Base-by-base conservation (phyloP, 2,797 vertebrate species). In the Iguana delicatissima region DNA sequence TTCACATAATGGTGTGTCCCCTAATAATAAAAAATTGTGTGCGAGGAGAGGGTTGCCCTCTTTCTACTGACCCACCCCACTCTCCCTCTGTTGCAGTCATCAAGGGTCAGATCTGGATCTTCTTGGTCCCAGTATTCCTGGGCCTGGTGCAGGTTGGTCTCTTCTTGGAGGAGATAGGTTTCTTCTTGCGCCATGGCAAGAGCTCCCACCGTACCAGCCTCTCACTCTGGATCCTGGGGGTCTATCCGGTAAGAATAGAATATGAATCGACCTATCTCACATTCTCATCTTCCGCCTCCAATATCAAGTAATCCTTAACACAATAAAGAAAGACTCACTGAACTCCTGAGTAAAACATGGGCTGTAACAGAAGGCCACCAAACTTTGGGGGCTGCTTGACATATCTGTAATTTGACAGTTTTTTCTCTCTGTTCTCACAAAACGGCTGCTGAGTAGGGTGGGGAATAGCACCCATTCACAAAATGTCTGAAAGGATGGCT, bases 131-230 rank as follows among this genome's bases (percentile, higher is more conserved):
- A 0, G 97, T 97, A 0, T 95, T 91, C 59, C 93, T 98, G 91
- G 96, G 95, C 14, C 69, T 96, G 24, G 92, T 98, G 46, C 91
- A 97, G 42, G 91, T 98, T 72, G 97, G 95, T 1, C 80, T 98
- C 24, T 98, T 98, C 91, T 94, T 98, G 94, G 98, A 98, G 92
- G 97, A 98, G 89, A 96, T 97, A 59, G 98, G 98, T 73, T 98
- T 98, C 95, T 96, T 98, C 89, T 88, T 98, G 62, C 97, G 97
- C 6, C 95, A 96, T 20, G 79, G 96, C 22, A 69, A 91, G 32
- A 96, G 96, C 0, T 92, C 94, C 67, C 94, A 94, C 87, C 96
- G 97, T 18, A 95, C 95, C 73, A 85, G 72, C 1, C 96, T 98
- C 59, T 97, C 96, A 89, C 94, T 98, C 86, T 98, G 98, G 98